Percentiles rank a stretch among this genome's conserved stretches.
Conservation (phyloP, 2,888 invertebrate genomes). For the Watsonalla cultraria region DNA sequence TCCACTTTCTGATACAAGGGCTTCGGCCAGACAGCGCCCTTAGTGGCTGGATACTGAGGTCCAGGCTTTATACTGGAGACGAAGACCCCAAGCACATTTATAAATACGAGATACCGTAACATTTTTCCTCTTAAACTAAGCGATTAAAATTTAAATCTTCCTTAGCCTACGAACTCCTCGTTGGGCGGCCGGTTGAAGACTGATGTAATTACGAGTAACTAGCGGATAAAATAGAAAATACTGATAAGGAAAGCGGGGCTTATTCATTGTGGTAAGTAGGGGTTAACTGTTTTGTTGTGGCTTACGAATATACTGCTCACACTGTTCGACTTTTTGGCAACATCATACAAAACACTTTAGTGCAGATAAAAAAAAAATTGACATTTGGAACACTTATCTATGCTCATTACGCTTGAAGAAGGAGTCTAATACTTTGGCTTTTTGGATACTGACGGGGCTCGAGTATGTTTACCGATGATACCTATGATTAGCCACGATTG, state of each 20-base stretch:
- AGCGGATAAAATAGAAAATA: not conserved
- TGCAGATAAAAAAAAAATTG: too few relatives aligned
- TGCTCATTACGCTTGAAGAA: too few relatives aligned
- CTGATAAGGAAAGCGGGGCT: not conserved
- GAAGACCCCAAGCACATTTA: conserved; percentile 21
- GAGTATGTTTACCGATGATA: too few relatives aligned
- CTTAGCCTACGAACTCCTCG: not conserved
- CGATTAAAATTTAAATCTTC: conserved; percentile 3
- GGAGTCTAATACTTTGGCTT: too few relatives aligned
- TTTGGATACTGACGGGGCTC: too few relatives aligned
- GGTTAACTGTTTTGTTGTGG: not conserved
- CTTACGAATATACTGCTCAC: too few relatives aligned
- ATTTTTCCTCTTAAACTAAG: conserved; percentile 23
- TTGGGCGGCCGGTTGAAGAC: not conserved
- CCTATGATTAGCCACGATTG: too few relatives aligned
- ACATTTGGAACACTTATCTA: too few relatives aligned
- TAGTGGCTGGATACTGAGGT: conserved; percentile 70
- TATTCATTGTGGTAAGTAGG: not conserved
- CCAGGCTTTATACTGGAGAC: conserved; percentile 52
- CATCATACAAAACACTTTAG: too few relatives aligned
- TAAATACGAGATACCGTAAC: conserved; percentile 23
- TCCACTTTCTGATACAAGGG: conserved; percentile 71
- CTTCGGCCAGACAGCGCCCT: conserved; percentile 83
- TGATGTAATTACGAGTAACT: not conserved
- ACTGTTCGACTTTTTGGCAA: not conserved